A percentile compares a stretch with the other conserved stretches of the same genome.
phyloP scores from a whole-genome alignment of 2,797 vertebrate genomes.

The Euphonia xanthogaster region DNA sequence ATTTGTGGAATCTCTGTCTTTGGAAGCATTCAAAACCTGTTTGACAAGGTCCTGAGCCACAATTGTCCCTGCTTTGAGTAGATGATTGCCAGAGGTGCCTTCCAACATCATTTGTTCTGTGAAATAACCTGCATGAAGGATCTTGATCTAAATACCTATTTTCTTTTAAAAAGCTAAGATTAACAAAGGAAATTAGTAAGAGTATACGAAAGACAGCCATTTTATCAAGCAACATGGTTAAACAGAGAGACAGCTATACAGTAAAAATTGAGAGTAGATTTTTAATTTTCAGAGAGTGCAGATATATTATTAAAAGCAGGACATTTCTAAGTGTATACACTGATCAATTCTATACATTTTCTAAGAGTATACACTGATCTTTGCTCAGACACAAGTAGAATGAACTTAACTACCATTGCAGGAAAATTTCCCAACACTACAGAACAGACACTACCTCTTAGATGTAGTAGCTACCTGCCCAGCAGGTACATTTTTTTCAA shows the following conservation, averaged over 20 bases:
- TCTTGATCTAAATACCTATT: background rate
- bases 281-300: background rate
- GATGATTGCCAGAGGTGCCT: background rate
- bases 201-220: background rate
- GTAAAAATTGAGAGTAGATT: background rate
- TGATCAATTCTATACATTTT: background rate
- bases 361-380: background rate
- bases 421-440: background rate
- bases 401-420: background rate
- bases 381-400: background rate
- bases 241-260: background rate
- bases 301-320: background rate
- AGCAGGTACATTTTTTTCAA: background rate
- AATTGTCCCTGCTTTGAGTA: background rate
- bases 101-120: background rate
- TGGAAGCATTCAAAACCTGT: background rate
- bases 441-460: background rate
- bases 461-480: background rate
- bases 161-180: background rate
- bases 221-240: background rate
- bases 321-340: background rate
- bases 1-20: background rate
- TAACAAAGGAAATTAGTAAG: background rate
- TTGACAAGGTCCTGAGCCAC: background rate
- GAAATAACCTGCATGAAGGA: background rate